Evolutionary conservation across 2,113 vertebrate species (phyloP), one percentile per base, ranked within the genome.

Genomic region (Grammatotria lemairii): DNA sequence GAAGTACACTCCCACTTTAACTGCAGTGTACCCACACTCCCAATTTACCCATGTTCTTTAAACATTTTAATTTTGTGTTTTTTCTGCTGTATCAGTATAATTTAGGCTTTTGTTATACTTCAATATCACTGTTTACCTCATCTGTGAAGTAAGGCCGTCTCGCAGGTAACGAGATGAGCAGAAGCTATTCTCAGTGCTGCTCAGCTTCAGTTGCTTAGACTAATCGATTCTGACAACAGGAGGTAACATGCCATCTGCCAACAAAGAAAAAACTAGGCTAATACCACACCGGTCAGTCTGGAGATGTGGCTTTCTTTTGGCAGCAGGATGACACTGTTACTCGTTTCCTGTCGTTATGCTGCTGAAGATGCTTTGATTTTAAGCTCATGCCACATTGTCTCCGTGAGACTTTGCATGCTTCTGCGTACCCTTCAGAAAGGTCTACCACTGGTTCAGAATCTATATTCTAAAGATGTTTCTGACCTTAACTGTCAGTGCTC

Each of bases 141-240:
- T 55, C 45, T 5, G 12, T 63, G 54, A 47, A 49, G 85, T 51
- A 13, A 42, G 17, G 65, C 55, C 10, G n/a, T 60, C 49, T 57
- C 19, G 2, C 57, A 53, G 87, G 63, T 92, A 90, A 91, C 65
- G 35, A 81, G 87, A 88, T 89, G 88, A 91, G 68, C 79, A 8
- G 33, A 2, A 84, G 91, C 84, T 92, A 78, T 93, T 92, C 91
- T 93, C 54, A 45, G 73, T 12, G 84, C 84, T 81, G 85, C 89
- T 78, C 19, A 19, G 53, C 21, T 87, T 90, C 80, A 83, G 53
- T 85, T 85, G 91, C 85, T 95, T 93, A 93, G 87, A 68, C 88
- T 92, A 93, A 96, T 95, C 53, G 63, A 84, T 88, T 73, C n/a
- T 88, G 94, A 93, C 92, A 93, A 63, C 84, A 42, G 89, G 88